Conservation (phyloP, 2,113 vertebrate genomes). For the Morphnarchus princeps region DNA sequence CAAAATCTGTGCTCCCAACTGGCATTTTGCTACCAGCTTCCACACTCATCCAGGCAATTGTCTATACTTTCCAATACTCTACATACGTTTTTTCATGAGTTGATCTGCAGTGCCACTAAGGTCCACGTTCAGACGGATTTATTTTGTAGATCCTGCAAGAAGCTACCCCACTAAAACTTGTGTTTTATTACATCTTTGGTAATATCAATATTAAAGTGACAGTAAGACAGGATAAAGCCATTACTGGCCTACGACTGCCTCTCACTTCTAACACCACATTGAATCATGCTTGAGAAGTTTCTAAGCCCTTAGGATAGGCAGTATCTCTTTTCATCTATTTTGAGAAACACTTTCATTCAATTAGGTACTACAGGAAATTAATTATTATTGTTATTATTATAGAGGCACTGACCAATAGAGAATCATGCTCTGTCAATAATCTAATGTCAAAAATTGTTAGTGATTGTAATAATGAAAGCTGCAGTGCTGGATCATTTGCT, state of each 20-base stretch:
- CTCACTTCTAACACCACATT: not conserved
- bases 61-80: not conserved
- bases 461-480: not conserved
- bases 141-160: not conserved
- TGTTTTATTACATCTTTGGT: not conserved
- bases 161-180: not conserved
- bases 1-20: not conserved
- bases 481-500: not conserved
- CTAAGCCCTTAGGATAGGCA: not conserved
- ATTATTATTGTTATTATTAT: not conserved
- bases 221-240: not conserved
- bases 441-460: not conserved
- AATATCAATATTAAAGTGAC: not conserved
- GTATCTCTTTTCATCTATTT: not conserved
- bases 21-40: not conserved
- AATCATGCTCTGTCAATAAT: not conserved
- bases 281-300: not conserved
- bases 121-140: not conserved
- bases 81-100: not conserved
- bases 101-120: not conserved
- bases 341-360: not conserved
- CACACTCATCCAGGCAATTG: not conserved
- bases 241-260: not conserved
- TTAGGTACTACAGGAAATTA: not conserved
- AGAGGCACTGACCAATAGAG: not conserved